Conservation (phyloP, 2,113 vertebrate genomes). For the Oryzias javanicus region DNA sequence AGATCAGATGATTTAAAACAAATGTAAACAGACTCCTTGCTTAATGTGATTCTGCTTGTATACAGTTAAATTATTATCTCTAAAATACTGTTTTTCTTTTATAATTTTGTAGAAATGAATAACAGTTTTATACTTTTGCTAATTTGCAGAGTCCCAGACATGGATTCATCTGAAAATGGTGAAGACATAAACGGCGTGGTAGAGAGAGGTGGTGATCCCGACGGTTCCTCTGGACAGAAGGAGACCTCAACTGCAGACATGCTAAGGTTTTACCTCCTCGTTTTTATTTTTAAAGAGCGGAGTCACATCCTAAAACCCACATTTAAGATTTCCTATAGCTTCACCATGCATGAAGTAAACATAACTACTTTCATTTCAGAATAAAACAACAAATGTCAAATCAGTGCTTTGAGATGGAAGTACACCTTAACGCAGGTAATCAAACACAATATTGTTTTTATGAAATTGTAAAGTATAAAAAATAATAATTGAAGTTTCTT, state of each 20-base stretch:
- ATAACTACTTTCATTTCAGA: slow-evolving; percentile 44
- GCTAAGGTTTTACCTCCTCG: slow-evolving; percentile 62
- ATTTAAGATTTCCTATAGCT: not conserved
- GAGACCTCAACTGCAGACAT: slow-evolving; percentile 50
- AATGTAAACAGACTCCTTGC: too few species aligned
- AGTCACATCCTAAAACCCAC: not conserved
- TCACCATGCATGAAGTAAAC: not conserved
- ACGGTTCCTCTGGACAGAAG: slow-evolving; percentile 20
- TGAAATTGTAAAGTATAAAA: not conserved
- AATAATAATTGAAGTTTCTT: slow-evolving; percentile 2
- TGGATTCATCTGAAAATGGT: slow-evolving; percentile 52
- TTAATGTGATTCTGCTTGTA: too few species aligned
- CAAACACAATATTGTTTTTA: not conserved
- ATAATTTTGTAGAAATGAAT: too few species aligned
- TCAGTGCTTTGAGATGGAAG: slow-evolving; percentile 79
- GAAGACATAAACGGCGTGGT: slow-evolving; percentile 23
- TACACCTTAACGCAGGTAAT: slow-evolving; percentile 69
- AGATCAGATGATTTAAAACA: too few species aligned
- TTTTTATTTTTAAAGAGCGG: not conserved
- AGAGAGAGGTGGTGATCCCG: slow-evolving; percentile 37
- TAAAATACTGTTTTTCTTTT: too few species aligned
- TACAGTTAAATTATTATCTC: too few species aligned
- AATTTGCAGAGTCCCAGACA: not conserved
- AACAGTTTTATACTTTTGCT: too few species aligned
- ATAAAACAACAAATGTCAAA: slow-evolving; percentile 77